Evolutionary conservation across 2,888 invertebrate species (phyloP).

Genomic region (Lypha dubia): DNA sequence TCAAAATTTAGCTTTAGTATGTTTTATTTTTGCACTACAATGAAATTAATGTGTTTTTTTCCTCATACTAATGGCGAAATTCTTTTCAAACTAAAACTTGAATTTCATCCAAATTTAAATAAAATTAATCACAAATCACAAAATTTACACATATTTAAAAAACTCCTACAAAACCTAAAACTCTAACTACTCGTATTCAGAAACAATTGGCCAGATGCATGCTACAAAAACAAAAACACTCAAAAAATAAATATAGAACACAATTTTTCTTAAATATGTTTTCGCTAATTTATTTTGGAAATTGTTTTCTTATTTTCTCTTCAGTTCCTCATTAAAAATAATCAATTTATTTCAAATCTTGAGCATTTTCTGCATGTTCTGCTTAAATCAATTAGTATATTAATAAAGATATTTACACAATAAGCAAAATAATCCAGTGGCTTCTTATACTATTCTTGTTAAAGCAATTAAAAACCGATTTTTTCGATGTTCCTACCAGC

Average conservation of each 20-base stretch:
- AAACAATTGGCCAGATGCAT: conserved; percentile 37
- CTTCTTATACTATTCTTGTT: too few relatives aligned
- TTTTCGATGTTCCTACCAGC: too few relatives aligned
- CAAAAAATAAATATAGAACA: background rate
- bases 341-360: background rate
- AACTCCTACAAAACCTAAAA: background rate
- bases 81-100: background rate
- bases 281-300: background rate
- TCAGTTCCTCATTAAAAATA: background rate
- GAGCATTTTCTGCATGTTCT: background rate
- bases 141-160: background rate
- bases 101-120: background rate
- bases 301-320: background rate
- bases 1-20: conserved; percentile 2
- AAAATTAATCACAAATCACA: background rate
- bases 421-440: background rate
- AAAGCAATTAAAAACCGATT: too few relatives aligned
- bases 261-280: background rate
- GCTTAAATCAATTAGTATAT: background rate
- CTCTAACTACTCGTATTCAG: background rate
- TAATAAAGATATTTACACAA: background rate
- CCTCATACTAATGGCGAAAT: background rate
- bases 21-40: conserved; percentile 2
- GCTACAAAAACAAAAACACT: conserved; percentile 12
- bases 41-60: background rate